Conservation (phyloP, 2,113 vertebrate species). For the Siniperca chuatsi region DNA sequence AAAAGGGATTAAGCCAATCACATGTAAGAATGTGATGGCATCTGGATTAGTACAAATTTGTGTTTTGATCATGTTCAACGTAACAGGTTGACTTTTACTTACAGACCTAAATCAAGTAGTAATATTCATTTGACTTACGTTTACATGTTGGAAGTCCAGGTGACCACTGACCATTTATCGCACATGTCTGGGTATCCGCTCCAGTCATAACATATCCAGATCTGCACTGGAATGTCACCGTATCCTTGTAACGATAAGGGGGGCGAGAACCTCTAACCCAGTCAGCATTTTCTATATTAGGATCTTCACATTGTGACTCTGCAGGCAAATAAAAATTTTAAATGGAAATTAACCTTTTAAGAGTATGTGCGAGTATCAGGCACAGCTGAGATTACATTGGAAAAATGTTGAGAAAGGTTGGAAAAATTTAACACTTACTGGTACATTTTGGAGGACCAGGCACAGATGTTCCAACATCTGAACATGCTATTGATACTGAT, state of each 20-base stretch:
- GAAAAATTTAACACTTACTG: conserved; percentile 57
- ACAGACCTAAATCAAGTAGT: not conserved
- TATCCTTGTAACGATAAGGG: not conserved
- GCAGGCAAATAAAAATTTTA: not conserved
- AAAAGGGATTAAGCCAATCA: not conserved
- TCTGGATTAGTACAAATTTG: not conserved
- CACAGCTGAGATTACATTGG: not conserved
- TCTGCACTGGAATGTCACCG: conserved; percentile 28
- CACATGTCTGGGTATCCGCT: fast-evolving
- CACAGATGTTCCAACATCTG: conserved; percentile 1
- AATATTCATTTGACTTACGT: conserved; percentile 57
- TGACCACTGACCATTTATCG: conserved; percentile 38
- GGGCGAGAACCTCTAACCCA: not conserved
- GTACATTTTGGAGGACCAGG: conserved; percentile 66
- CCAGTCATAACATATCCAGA: conserved; percentile 22
- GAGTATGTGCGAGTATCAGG: not conserved
- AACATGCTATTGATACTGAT: not conserved
- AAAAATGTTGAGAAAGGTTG: not conserved
- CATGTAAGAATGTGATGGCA: not conserved
- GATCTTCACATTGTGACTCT: conserved; percentile 28
- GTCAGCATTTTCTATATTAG: fast-evolving
- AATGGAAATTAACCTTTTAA: not conserved
- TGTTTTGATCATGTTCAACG: not conserved
- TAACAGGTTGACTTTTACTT: not conserved
- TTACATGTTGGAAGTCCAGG: conserved; percentile 55